Percentiles rank a stretch among this genome's conserved stretches.
Conservation (phyloP, 2,113 vertebrate genomes). For the Phocoena sinus region DNA sequence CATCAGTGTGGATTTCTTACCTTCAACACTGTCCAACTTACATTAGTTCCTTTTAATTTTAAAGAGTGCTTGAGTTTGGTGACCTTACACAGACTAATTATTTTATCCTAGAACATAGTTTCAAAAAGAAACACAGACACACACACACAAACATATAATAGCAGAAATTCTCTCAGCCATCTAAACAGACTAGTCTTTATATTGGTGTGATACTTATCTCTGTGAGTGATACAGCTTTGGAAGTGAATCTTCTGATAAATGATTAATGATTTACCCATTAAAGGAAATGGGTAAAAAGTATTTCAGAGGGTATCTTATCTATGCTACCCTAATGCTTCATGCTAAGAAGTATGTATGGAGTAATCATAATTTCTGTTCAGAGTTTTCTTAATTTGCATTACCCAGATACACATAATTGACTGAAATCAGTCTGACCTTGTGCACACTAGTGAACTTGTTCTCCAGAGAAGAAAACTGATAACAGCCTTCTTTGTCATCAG, state of each 20-base stretch:
- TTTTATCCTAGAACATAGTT: slow-evolving; percentile 37
- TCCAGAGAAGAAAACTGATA: slow-evolving; percentile 75
- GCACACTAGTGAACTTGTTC: slow-evolving; percentile 79
- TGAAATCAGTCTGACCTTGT: slow-evolving; percentile 76
- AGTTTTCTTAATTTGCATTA: slow-evolving; percentile 70
- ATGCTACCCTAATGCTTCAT: background rate
- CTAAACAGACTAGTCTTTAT: background rate
- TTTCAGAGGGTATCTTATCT: slow-evolving; percentile 35
- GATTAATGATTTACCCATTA: background rate
- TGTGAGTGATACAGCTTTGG: background rate
- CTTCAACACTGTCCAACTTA: background rate
- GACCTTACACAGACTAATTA: background rate
- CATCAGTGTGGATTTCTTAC: background rate
- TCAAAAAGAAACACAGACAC: background rate
- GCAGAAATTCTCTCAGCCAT: slow-evolving; percentile 24
- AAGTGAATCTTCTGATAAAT: slow-evolving; percentile 28
- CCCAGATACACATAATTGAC: slow-evolving; percentile 70
- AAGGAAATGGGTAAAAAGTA: background rate
- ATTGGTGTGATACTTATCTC: background rate
- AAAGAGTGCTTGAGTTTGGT: slow-evolving; percentile 33
- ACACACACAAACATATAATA: background rate
- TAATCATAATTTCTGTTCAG: slow-evolving; percentile 61
- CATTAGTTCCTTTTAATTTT: background rate
- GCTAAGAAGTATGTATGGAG: slow-evolving; percentile 54
- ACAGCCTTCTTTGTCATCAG: slow-evolving; percentile 84